Evolutionary conservation across 2,888 invertebrate genomes (phyloP).

Genomic region (Gastrophysa polygoni): DNA sequence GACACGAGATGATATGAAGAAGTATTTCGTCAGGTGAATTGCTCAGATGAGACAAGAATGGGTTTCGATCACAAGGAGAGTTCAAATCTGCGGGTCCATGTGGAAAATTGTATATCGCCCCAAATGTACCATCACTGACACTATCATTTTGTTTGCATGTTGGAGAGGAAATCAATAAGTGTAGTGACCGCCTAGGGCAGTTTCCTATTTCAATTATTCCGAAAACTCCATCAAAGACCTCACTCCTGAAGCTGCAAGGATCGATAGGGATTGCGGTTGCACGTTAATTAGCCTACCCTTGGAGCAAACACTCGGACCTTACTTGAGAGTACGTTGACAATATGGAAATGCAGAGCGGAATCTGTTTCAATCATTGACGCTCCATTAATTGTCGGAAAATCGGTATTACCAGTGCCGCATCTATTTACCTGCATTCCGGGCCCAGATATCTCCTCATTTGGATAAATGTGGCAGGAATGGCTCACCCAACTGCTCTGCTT

Average conservation of each 20-base stretch:
- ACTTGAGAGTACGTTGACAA: slow-evolving; percentile 37
- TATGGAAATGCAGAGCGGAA: slow-evolving; percentile 39
- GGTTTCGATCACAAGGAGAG: no score
- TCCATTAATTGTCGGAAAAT: slow-evolving; percentile 46
- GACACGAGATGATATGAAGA: no score
- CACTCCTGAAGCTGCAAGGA: slow-evolving; percentile 27
- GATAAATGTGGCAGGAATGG: background rate
- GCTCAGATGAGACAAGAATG: no score
- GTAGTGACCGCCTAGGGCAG: background rate
- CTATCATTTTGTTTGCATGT: no score
- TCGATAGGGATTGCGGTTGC: slow-evolving; percentile 48
- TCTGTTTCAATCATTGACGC: slow-evolving; percentile 48
- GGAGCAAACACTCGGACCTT: slow-evolving; percentile 5
- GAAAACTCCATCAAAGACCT: slow-evolving; percentile 15
- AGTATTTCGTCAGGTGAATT: no score
- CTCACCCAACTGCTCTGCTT: no score
- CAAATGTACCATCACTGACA: no score
- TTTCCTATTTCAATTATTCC: background rate
- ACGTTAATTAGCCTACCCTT: slow-evolving; percentile 49
- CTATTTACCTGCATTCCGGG: slow-evolving; percentile 43
- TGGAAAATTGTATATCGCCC: no score
- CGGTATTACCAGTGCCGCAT: slow-evolving; percentile 42
- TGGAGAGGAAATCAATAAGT: no score
- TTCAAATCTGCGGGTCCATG: no score
- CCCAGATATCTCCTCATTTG: background rate